A percentile compares a stretch with the other conserved stretches of the same genome.
Conservation (phyloP, 1,140 invertebrate genomes). For the Euglossa dilemma region DNA sequence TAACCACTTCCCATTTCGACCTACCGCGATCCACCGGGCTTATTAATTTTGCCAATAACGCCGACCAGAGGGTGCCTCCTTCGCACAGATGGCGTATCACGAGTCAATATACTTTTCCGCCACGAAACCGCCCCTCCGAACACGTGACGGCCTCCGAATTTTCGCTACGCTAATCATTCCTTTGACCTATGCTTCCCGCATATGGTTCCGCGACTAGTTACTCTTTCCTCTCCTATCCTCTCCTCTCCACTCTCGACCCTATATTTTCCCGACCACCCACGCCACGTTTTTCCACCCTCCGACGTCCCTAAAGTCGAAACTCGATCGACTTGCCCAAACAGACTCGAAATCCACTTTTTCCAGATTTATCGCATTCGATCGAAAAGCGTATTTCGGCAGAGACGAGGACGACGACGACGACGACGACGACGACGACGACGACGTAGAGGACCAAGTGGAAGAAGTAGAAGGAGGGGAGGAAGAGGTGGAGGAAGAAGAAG, state of each 20-base stretch:
- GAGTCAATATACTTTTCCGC: constrained; percentile 78
- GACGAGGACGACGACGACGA: neutral
- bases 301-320: too few relatives aligned
- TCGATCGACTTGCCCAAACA: too few relatives aligned
- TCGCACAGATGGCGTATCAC: constrained; percentile 77
- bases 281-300: too few relatives aligned
- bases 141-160: constrained; percentile 64
- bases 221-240: neutral
- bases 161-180: constrained; percentile 66
- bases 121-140: constrained; percentile 56
- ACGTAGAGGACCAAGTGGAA: neutral
- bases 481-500: constrained; percentile 49
- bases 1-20: constrained; percentile 73
- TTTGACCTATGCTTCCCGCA: constrained; percentile 50
- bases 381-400: too few relatives aligned
- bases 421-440: neutral
- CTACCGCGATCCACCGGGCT: constrained; percentile 62
- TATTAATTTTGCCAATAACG: constrained; percentile 80
- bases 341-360: constrained; percentile 21
- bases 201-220: constrained; percentile 40
- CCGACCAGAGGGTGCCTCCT: constrained; percentile 61
- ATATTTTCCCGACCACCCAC: too few relatives aligned
- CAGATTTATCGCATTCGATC: constrained; percentile 8
- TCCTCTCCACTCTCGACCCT: neutral
- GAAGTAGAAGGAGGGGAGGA: constrained; percentile 1